Evolutionary conservation across 1,140 invertebrate species (phyloP).

Genomic region (Pogonus chalceus): DNA sequence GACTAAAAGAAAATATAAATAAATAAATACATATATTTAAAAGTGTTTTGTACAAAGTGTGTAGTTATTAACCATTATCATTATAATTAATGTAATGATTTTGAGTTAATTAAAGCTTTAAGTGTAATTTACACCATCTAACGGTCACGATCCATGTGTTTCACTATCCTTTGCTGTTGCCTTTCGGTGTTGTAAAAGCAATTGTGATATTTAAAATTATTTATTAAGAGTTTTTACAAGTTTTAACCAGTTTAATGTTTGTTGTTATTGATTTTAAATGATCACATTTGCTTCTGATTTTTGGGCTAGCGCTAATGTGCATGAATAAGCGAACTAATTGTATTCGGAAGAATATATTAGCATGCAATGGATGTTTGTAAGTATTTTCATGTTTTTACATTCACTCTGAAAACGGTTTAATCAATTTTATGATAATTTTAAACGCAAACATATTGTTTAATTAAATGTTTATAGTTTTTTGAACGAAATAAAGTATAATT

Average conservation of each 20-base stretch:
- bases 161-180: background rate
- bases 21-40: too few relatives aligned
- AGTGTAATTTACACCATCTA: conserved; percentile 6
- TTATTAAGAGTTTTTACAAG: too few relatives aligned
- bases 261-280: background rate
- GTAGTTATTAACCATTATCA: too few relatives aligned
- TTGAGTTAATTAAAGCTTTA: too few relatives aligned
- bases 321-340: background rate
- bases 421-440: background rate
- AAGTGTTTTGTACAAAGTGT: too few relatives aligned
- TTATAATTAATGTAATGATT: too few relatives aligned
- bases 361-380: conserved; percentile 9
- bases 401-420: background rate
- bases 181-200: background rate
- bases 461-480: too few relatives aligned
- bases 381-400: conserved; percentile 1
- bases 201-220: too few relatives aligned
- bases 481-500: too few relatives aligned
- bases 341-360: background rate
- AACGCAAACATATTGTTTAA: background rate
- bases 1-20: too few relatives aligned
- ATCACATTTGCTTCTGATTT: background rate
- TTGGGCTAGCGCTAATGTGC: background rate
- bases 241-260: too few relatives aligned
- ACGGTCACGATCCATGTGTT: background rate